phyloP scores from a whole-genome alignment of 2,113 vertebrate genomes.

The Zosterops japonicus region DNA sequence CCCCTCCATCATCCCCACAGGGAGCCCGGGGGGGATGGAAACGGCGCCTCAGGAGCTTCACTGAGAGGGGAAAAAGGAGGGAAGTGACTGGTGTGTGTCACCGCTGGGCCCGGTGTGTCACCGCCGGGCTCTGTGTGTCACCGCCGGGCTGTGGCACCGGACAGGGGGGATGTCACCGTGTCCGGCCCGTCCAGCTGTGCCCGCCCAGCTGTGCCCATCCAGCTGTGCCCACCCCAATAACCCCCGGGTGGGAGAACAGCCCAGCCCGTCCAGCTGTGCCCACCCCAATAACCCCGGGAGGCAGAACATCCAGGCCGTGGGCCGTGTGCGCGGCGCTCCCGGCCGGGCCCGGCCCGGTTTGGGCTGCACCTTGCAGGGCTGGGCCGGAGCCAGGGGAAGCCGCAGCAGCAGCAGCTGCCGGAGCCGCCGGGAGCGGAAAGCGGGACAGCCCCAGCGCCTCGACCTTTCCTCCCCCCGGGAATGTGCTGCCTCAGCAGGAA shows the following conservation, averaged over 20 bases:
- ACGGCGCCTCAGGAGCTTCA: neutral
- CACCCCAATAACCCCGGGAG: too few species aligned
- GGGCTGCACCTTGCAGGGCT: neutral
- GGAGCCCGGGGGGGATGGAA: neutral
- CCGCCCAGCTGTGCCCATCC: neutral
- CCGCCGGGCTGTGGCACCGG: neutral
- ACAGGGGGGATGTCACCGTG: neutral
- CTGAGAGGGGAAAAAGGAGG: neutral
- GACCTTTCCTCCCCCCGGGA: slow-evolving; percentile 26
- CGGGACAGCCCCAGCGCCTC: neutral
- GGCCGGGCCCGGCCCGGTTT: accelerated
- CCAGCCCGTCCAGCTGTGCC: too few species aligned
- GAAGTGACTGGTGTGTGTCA: slow-evolving; percentile 23
- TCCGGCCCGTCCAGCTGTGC: neutral
- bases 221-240: accelerated
- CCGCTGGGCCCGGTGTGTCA: slow-evolving; percentile 5
- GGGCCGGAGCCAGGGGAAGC: neutral
- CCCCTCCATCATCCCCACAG: neutral
- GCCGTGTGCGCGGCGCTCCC: neutral
- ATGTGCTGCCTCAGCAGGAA: slow-evolving; percentile 57
- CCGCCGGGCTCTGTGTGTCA: slow-evolving; percentile 22
- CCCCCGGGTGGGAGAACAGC: accelerated
- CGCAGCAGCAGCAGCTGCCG: accelerated
- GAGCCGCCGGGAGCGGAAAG: neutral
- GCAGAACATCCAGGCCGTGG: too few species aligned